Evolutionary conservation across 1,140 invertebrate species (phyloP).

Genomic region (Hylaeus anthracinus): DNA sequence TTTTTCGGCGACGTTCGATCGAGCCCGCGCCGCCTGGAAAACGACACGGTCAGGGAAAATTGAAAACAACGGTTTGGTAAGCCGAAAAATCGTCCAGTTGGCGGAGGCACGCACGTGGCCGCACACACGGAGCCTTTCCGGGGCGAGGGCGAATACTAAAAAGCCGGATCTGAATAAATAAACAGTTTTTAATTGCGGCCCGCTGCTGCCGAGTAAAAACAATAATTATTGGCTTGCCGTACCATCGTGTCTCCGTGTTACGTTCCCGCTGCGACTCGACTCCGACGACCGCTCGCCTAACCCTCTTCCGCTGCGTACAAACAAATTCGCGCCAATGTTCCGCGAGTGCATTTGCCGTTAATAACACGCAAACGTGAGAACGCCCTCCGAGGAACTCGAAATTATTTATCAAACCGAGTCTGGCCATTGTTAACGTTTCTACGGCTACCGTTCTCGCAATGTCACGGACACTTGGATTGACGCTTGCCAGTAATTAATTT

Average conservation of each 20-base stretch:
- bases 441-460: too few relatives aligned
- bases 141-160: conserved; percentile 74
- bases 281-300: background rate
- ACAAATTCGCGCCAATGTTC: background rate
- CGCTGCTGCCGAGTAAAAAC: conserved; percentile 78
- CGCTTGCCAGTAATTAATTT: too few relatives aligned
- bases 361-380: background rate
- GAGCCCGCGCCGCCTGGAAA: conserved; percentile 50
- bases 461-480: too few relatives aligned
- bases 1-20: conserved; percentile 47
- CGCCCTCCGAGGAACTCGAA: background rate
- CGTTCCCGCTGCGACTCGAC: background rate
- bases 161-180: conserved; percentile 80
- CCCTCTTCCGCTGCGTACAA: background rate
- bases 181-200: conserved; percentile 81
- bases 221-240: conserved; percentile 80
- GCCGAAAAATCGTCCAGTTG: conserved; percentile 70
- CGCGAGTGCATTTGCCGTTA: background rate
- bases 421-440: background rate
- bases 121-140: conserved; percentile 49
- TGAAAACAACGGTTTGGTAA: conserved; percentile 67
- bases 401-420: background rate
- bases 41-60: conserved; percentile 63
- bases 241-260: conserved; percentile 32
- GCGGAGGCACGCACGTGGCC: conserved; percentile 34